A percentile compares a stretch with the other conserved stretches of the same genome.
Evolutionary conservation across 2,797 vertebrate species (phyloP).

Genomic region (Myotis myotis): DNA sequence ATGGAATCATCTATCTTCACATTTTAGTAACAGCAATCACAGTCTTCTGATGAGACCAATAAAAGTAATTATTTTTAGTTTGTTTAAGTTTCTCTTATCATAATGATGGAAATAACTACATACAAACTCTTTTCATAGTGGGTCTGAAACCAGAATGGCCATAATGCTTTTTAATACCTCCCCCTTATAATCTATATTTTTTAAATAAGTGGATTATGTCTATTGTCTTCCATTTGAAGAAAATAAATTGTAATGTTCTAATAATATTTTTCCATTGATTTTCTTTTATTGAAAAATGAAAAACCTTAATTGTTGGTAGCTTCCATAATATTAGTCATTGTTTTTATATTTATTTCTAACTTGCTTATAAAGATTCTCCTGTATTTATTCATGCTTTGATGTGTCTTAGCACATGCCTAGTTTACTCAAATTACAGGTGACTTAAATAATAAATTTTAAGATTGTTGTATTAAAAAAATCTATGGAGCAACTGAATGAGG

Average conservation of each 20-base stretch:
- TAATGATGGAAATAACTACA: not conserved
- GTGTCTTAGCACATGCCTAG: slow-evolving; percentile 53
- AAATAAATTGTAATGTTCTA: not conserved
- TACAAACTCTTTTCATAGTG: not conserved
- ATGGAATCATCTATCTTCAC: not conserved
- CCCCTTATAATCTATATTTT: not conserved
- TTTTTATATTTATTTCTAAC: slow-evolving; percentile 46
- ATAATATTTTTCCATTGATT: slow-evolving; percentile 31
- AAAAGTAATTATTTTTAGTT: not conserved
- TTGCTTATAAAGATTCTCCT: slow-evolving; percentile 32
- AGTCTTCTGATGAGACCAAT: not conserved
- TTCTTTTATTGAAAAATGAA: slow-evolving; percentile 36
- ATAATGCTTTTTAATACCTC: not conserved
- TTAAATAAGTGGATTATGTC: not conserved
- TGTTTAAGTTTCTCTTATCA: not conserved
- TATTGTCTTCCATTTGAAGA: not conserved
- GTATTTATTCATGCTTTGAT: slow-evolving; percentile 67
- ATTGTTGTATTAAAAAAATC: slow-evolving; percentile 62
- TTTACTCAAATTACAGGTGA: slow-evolving; percentile 78
- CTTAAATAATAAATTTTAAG: slow-evolving; percentile 76
- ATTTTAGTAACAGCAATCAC: not conserved
- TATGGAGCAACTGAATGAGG: slow-evolving; percentile 63
- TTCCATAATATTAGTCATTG: slow-evolving; percentile 43
- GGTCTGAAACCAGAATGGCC: not conserved
- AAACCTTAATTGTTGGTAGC: slow-evolving; percentile 1